Evolutionary conservation across 1,140 invertebrate species (phyloP).

Genomic region (Helicoverpa armigera): DNA sequence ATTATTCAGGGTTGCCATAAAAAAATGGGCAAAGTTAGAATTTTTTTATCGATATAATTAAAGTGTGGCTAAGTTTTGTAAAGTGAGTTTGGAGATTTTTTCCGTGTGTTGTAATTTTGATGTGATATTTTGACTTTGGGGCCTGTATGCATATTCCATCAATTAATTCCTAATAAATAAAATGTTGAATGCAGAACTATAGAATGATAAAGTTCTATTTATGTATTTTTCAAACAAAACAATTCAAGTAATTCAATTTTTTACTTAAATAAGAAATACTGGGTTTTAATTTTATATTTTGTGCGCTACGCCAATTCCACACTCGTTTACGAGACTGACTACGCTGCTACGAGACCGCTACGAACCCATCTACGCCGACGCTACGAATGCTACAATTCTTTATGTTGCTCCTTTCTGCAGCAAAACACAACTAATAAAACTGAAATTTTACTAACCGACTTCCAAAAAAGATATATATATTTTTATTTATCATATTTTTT

Average conservation of each 20-base stretch:
- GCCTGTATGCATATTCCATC: neutral
- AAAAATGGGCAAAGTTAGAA: conserved; percentile 50
- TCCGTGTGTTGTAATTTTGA: neutral
- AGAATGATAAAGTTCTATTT: too few species aligned
- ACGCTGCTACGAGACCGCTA: conserved; percentile 6
- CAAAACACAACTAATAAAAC: too few species aligned
- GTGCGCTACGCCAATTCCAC: neutral
- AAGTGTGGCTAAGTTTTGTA: conserved; percentile 28
- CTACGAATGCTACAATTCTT: neutral
- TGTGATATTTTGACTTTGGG: neutral
- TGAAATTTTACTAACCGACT: too few species aligned
- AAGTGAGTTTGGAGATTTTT: neutral
- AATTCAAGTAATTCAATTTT: neutral
- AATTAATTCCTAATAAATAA: neutral
- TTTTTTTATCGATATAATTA: conserved; percentile 50
- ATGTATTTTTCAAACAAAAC: too few species aligned
- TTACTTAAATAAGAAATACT: neutral
- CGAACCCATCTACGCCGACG: neutral
- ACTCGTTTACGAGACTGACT: neutral
- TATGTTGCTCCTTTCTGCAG: too few species aligned
- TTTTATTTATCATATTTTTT: neutral
- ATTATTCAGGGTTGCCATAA: conserved; percentile 49
- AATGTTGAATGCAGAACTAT: neutral
- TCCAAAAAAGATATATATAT: neutral
- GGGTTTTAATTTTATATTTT: too few species aligned